A percentile compares a stretch with the other conserved stretches of the same genome.
Evolutionary conservation across 2,888 invertebrate genomes (phyloP).

Genomic region (Seira musarum): DNA sequence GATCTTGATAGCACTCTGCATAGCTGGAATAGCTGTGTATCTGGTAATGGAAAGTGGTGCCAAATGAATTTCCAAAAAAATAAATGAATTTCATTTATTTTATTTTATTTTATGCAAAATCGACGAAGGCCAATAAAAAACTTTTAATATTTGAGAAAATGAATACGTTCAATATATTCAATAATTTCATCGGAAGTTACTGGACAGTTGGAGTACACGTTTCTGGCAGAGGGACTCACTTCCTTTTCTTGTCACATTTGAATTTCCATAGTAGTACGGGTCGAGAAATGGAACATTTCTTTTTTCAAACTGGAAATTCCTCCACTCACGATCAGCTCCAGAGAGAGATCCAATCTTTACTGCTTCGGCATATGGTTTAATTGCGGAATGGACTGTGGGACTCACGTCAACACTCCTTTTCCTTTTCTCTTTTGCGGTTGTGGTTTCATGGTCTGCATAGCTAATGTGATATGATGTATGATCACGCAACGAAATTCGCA

Average conservation of each 20-base stretch:
- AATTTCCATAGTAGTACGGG: too few species aligned
- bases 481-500: too few species aligned
- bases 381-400: conserved; percentile 7
- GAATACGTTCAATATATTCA: conserved; percentile 36
- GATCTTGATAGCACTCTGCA: conserved; percentile 23
- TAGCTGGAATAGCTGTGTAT: conserved; percentile 38
- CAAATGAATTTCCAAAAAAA: conserved; percentile 44
- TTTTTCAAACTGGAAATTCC: too few species aligned
- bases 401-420: conserved; percentile 1
- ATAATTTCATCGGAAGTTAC: conserved; percentile 43
- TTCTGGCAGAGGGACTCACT: too few species aligned
- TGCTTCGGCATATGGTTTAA: conserved; percentile 38
- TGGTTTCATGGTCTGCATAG: not conserved
- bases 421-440: conserved; percentile 1
- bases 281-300: too few species aligned
- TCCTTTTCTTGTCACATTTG: too few species aligned
- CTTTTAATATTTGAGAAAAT: too few species aligned
- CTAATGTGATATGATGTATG: too few species aligned
- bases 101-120: too few species aligned
- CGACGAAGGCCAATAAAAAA: too few species aligned
- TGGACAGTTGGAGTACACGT: conserved; percentile 34
- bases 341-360: conserved; percentile 36
- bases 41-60: conserved; percentile 44
- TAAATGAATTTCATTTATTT: too few species aligned
- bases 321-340: too few species aligned